Conservation (phyloP, 1,140 invertebrate species). For the Trichonephila inaurata region DNA sequence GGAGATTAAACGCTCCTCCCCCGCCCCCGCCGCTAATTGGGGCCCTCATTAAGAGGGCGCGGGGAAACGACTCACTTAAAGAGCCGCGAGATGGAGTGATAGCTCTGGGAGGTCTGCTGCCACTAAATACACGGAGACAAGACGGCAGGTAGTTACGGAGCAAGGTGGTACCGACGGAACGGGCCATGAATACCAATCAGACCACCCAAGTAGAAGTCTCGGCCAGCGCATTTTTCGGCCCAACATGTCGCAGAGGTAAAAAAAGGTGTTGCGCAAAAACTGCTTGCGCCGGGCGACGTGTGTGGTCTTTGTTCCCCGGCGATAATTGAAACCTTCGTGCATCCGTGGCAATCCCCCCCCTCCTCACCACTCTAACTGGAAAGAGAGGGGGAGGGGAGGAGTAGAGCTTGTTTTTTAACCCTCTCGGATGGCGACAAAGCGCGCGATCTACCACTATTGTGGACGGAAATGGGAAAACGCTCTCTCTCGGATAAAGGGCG, state of each 20-base stretch:
- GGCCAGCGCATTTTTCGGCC: slow-evolving; percentile 30
- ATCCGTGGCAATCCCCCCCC: slow-evolving; percentile 6
- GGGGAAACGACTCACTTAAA: slow-evolving; percentile 62
- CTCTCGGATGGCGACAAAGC: slow-evolving; percentile 42
- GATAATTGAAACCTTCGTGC: slow-evolving; percentile 73
- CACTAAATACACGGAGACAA: slow-evolving; percentile 75
- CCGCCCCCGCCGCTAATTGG: background rate
- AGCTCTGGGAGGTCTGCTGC: slow-evolving; percentile 68
- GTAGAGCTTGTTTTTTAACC: slow-evolving; percentile 62
- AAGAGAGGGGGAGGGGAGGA: background rate
- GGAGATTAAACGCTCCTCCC: too few species aligned
- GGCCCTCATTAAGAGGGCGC: slow-evolving; percentile 26
- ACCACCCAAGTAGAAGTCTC: slow-evolving; percentile 70
- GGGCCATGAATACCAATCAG: slow-evolving; percentile 70
- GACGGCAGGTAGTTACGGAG: slow-evolving; percentile 31
- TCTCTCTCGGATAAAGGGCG: background rate
- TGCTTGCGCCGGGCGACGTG: slow-evolving; percentile 27
- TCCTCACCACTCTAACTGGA: slow-evolving; percentile 4
- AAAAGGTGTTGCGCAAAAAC: background rate
- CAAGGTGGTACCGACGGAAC: slow-evolving; percentile 71
- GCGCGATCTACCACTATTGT: slow-evolving; percentile 50
- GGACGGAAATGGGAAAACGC: slow-evolving; percentile 26
- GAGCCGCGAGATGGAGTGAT: slow-evolving; percentile 33
- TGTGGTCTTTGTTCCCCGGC: slow-evolving; percentile 68
- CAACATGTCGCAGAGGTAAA: slow-evolving; percentile 62